Evolutionary conservation across 2,888 invertebrate species (phyloP), one percentile per base, ranked within the genome.

Genomic region (Microdon myrmicae): DNA sequence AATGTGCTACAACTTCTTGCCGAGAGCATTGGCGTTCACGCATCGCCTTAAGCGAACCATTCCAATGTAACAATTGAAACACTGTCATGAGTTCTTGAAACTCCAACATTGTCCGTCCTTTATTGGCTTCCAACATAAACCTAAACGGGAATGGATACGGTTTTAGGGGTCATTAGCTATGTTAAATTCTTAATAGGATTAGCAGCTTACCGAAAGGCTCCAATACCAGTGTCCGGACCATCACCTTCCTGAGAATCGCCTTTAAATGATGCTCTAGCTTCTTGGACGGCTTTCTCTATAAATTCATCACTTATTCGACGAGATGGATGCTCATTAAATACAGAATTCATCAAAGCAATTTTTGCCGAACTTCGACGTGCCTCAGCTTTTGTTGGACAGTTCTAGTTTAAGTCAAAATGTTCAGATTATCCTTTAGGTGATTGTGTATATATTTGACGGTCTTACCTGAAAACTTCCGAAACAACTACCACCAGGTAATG

Each of bases 1-100:
- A 96, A 80, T 96, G 95, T 34, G 94, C 93, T 12, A 95, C 92
- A 26, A 90, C 90, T 79, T 95, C 95, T 78, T 95, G 94, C 70
- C 95, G 84, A 60, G 94, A 94, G 81, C 96, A 96, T 79, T 95
- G 94, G 31, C 95, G 85, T 79, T 96, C 95, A 34, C 95, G 84
- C 95, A 96, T 95, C 31, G 95, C 95, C 72, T 94, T 92, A 71
- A 96, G 81, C 69, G 93, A 94, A n/a, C 96, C 96, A 79, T 96
- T 96, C 96, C 96, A 96, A 81, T 96, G 96, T 43, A 96, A 83
- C 69, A 96, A 83, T 81, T 96, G 95, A 81, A 96, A 96, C 35
- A 96, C 95, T n/a, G 95, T 96, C 96, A 96, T 96, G 73, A 96
- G 82, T 79, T 96, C 95, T 81, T 96, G 95, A 83, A 95, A 96